Base-by-base conservation (phyloP, 2,797 vertebrate genomes). In the Nyctalus aviator region DNA sequence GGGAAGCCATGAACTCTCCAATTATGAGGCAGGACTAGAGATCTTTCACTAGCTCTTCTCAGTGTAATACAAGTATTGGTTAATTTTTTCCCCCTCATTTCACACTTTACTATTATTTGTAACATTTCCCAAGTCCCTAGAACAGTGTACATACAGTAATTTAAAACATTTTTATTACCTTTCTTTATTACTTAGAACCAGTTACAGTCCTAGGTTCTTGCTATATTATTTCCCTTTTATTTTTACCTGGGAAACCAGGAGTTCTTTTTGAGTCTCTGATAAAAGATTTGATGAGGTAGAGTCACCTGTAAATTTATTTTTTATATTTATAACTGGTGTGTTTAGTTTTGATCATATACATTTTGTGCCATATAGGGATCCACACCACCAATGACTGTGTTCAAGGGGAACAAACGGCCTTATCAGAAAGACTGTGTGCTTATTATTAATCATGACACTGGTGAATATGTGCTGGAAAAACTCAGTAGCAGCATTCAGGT, bases 401-500 rank as follows among this genome's bases (percentile, higher is more conserved):
- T 99, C 98, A 99, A 99, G 98, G 99, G 99, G 95, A 99, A 99
- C 98, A 99, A 99, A 97, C 98, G 99, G 50, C 99, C 99, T 0
- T 99, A 99, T 98, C 99, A 99, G 98, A 99, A 99, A 97, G 99
- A 99, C 98, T 99, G 99, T 71, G 99, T 99, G 73, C 99, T 99
- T 91, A 99, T 99, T 97, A 99, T 99, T 92, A 99, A 99, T 97
- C 99, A 99, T 32, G 99, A 99, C 98, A 99, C 99, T 0, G 99
- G 99, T 4, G 99, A 99, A 59, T 99, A 99, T n/a, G 98, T 99
- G 21, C 98, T 99, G 98, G 99, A 99, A 97, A 99, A 99, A 95
- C 99, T 99, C 90, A 99, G 99, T 97, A 99, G 99, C 98, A 99
- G 99, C 98, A 99, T 99, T 97, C 99, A 99, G 96, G 99, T 99